phyloP scores from a whole-genome alignment of 2,797 vertebrate species.

The Propithecus deckenii region DNA sequence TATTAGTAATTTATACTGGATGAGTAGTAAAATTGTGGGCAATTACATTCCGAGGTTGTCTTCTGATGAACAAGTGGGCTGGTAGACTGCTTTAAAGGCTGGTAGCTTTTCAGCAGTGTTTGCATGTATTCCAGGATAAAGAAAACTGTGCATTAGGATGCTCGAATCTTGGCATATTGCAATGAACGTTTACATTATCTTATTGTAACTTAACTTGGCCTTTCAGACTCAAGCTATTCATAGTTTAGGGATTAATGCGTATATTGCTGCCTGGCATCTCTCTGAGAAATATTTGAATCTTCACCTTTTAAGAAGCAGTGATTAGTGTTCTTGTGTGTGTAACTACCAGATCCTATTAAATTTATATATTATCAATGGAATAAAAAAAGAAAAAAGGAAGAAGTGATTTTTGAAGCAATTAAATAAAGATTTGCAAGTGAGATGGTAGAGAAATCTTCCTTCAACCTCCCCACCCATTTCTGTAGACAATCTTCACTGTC shows the following conservation, averaged over 20 bases:
- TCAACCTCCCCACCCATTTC: not conserved
- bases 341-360: not conserved
- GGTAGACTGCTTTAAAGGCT: not conserved
- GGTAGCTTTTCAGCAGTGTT: not conserved
- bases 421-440: not conserved
- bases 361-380: slow-evolving; percentile 43
- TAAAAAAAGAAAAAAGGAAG: slow-evolving; percentile 33
- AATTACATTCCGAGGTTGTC: not conserved
- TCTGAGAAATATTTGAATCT: slow-evolving; percentile 38
- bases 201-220: slow-evolving; percentile 70
- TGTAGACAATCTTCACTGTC: not conserved
- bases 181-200: slow-evolving; percentile 67
- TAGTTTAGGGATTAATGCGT: slow-evolving; percentile 73
- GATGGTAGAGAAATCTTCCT: not conserved
- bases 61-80: not conserved
- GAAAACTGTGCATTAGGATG: slow-evolving; percentile 23
- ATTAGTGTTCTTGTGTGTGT: slow-evolving; percentile 11
- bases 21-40: not conserved
- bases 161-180: slow-evolving; percentile 55
- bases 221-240: slow-evolving; percentile 45
- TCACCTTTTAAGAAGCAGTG: slow-evolving; percentile 57
- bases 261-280: slow-evolving; percentile 15
- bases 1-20: not conserved
- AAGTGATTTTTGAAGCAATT: not conserved
- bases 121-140: not conserved